Conservation (phyloP, 2,888 invertebrate genomes). For the Chalcosyrphus nemorum region DNA sequence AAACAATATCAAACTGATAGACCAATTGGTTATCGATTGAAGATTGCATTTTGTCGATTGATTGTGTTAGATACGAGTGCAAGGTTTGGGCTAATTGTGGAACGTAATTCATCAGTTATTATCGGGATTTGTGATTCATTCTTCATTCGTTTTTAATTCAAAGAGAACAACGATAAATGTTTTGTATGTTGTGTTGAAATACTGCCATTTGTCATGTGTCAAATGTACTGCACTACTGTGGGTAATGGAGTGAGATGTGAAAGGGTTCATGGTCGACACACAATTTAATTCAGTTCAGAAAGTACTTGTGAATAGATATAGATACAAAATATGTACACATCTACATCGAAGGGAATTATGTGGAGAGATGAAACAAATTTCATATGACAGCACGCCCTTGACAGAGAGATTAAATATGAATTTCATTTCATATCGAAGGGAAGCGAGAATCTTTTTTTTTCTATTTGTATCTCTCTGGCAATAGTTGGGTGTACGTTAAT, state of each 20-base stretch:
- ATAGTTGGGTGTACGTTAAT: too few species aligned
- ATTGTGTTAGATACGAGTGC: constrained; percentile 17
- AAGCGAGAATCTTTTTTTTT: constrained; percentile 4
- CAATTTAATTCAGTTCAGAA: constrained; percentile 5
- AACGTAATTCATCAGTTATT: constrained; percentile 17
- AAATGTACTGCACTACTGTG: constrained; percentile 12
- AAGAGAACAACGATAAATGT: constrained; percentile 4
- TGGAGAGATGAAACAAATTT: constrained; percentile 21
- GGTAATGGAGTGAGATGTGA: constrained; percentile 10
- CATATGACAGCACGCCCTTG: constrained; percentile 43
- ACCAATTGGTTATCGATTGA: constrained; percentile 37
- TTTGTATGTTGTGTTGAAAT: constrained; percentile 16
- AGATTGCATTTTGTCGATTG: constrained; percentile 18
- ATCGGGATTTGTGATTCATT: constrained; percentile 38
- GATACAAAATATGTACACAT: too few species aligned
- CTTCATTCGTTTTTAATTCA: constrained; percentile 39
- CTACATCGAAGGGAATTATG: not conserved
- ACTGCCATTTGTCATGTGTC: constrained; percentile 61
- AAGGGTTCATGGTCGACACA: constrained; percentile 35
- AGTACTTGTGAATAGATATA: not conserved
- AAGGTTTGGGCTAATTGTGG: constrained; percentile 25
- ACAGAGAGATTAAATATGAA: constrained; percentile 12
- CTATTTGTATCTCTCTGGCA: not conserved
- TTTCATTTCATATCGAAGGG: not conserved
- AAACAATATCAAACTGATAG: constrained; percentile 36